These are phyloP conservation scores for Amblyjoppa proteus DNA, from an alignment of 2,888 invertebrate species.

Conservation along the genomic window DNA sequence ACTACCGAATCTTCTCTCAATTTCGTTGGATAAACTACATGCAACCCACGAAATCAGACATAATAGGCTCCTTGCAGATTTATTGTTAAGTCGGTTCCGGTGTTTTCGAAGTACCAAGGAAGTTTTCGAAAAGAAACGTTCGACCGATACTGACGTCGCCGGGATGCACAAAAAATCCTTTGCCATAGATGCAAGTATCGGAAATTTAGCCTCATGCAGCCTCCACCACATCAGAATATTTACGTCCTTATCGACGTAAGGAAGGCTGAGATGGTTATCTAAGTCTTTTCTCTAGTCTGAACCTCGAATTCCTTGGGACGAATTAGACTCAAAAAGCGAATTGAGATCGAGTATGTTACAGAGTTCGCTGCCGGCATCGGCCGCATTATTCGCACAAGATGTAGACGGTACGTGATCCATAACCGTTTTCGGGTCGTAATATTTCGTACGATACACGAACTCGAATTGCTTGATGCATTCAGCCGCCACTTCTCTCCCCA, in stretches of 20 bases:
- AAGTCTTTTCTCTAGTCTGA: conserved; percentile 20
- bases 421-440: neutral
- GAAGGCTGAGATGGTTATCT: conserved; percentile 22
- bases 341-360: neutral
- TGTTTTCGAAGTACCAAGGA: conserved; percentile 47
- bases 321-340: conserved; percentile 19
- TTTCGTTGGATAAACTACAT: conserved; percentile 34
- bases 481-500: conserved; percentile 49
- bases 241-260: neutral
- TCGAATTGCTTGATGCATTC: conserved; percentile 16
- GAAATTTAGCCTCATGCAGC: conserved; percentile 38
- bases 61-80: conserved; percentile 30
- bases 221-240: conserved; percentile 28
- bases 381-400: neutral
- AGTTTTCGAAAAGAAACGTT: conserved; percentile 47
- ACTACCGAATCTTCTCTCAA: neutral
- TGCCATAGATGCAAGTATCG: conserved; percentile 38
- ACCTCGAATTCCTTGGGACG: neutral
- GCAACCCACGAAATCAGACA: conserved; percentile 47
- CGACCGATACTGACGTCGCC: conserved; percentile 35
- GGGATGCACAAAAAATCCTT: conserved; percentile 41
- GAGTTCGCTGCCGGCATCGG: neutral
- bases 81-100: conserved; percentile 44
- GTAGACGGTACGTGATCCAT: neutral
- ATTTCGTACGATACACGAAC: conserved; percentile 10